These are phyloP conservation scores for Brachypteracias leptosomus DNA, from an alignment of 2,113 vertebrate genomes.

Conservation along the genomic window DNA sequence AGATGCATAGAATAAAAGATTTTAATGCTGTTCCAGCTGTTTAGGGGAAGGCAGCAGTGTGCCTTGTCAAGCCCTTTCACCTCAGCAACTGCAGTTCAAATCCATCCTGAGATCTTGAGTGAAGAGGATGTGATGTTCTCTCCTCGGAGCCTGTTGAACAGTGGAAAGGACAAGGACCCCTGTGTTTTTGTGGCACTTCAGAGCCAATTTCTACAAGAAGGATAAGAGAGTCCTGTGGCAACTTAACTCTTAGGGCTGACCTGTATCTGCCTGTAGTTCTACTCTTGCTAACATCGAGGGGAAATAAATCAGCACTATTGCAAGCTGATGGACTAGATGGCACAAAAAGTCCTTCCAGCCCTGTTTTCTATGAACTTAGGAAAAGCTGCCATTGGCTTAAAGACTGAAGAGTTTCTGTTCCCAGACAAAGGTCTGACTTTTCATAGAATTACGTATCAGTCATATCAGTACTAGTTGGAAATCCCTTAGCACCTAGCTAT, in stretches of 20 bases:
- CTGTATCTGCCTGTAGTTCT: slow-evolving; percentile 38
- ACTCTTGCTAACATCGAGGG: not conserved
- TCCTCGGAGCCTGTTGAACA: slow-evolving; percentile 51
- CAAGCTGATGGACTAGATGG: slow-evolving; percentile 19
- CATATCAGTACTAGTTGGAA: not conserved
- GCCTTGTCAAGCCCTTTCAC: slow-evolving; percentile 46
- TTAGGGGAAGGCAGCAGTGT: not conserved
- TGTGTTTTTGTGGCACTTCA: slow-evolving; percentile 42
- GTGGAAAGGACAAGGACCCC: slow-evolving; percentile 44
- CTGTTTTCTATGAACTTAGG: slow-evolving; percentile 18
- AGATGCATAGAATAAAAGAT: not conserved
- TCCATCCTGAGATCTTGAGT: slow-evolving; percentile 47
- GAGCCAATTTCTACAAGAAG: slow-evolving; percentile 52
- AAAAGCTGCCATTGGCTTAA: slow-evolving; percentile 19
- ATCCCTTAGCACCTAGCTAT: not conserved
- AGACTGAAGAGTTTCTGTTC: not conserved
- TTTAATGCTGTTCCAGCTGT: slow-evolving; percentile 24
- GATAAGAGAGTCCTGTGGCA: slow-evolving; percentile 49
- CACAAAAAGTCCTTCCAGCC: not conserved
- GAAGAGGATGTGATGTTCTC: slow-evolving; percentile 21
- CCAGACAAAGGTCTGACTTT: slow-evolving; percentile 5
- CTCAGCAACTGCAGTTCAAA: slow-evolving; percentile 53
- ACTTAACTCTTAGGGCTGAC: slow-evolving; percentile 58
- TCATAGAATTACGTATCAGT: not conserved
- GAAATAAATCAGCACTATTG: slow-evolving; percentile 12